phyloP scores from a whole-genome alignment of 2,113 vertebrate genomes.

The Serilophus lunatus region DNA sequence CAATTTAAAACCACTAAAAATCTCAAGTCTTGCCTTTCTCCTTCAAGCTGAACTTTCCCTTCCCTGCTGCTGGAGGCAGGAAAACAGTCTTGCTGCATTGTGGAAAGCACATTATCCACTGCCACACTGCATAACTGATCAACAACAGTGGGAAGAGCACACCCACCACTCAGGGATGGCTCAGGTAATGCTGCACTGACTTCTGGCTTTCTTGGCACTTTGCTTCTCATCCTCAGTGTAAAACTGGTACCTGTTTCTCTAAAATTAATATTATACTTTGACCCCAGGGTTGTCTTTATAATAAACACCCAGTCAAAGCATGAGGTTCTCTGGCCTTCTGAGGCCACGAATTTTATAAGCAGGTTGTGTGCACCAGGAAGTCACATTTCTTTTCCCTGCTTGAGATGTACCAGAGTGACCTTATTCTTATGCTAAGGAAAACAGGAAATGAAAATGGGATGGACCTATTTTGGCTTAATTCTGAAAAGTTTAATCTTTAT shows the following conservation, averaged over 20 bases:
- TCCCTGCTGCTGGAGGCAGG: neutral
- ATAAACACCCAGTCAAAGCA: neutral
- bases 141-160: neutral
- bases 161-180: rapidly evolving
- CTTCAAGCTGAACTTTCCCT: neutral
- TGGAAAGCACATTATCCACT: neutral
- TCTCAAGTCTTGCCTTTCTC: neutral
- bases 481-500: neutral
- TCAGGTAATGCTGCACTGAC: neutral
- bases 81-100: neutral
- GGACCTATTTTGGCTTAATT: neutral
- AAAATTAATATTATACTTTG: neutral
- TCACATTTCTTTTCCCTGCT: neutral
- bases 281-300: neutral
- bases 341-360: neutral
- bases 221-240: neutral
- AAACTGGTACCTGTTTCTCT: neutral
- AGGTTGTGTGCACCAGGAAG: neutral
- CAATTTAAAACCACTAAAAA: neutral
- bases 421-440: neutral
- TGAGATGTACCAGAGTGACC: neutral
- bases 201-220: neutral
- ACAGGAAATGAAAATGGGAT: neutral
- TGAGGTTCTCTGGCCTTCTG: neutral
- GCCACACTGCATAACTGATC: neutral